Evolutionary conservation across 1,140 invertebrate genomes (phyloP).

Genomic region (Camponotus floridanus): DNA sequence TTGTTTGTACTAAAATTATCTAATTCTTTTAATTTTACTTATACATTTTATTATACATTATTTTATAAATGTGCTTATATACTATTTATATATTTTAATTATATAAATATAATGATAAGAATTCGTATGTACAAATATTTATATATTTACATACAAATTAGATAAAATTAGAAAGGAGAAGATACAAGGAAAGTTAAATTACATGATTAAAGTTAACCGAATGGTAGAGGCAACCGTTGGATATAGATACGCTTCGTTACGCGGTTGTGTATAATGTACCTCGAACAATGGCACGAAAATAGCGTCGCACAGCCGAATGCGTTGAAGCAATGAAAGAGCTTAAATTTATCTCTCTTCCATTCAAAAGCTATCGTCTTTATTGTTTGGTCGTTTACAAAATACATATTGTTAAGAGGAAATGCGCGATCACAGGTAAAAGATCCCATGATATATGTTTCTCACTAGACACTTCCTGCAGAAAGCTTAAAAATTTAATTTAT

Average conservation of each 20-base stretch:
- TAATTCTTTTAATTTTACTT: too few relatives aligned
- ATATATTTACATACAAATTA: neutral
- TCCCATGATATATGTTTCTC: neutral
- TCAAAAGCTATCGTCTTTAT: neutral
- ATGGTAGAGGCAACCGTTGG: neutral
- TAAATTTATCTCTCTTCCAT: slow-evolving; percentile 22
- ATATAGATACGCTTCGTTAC: slow-evolving; percentile 18
- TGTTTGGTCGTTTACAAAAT: neutral
- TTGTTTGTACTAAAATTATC: too few relatives aligned
- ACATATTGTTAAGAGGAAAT: neutral
- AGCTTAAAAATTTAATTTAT: too few relatives aligned
- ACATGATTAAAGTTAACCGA: slow-evolving; percentile 9
- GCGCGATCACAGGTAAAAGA: neutral
- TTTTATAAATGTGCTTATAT: too few relatives aligned
- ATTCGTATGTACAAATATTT: too few relatives aligned
- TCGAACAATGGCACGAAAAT: slow-evolving; percentile 30
- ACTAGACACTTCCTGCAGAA: neutral
- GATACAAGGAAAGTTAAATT: neutral
- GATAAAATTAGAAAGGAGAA: slow-evolving; percentile 10
- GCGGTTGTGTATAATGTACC: slow-evolving; percentile 11
- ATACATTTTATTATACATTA: too few relatives aligned
- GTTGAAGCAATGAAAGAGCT: slow-evolving; percentile 1
- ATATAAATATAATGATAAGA: too few relatives aligned
- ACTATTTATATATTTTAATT: too few relatives aligned
- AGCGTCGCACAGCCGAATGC: neutral